Percentiles rank a stretch among this genome's conserved stretches.
phyloP scores from a whole-genome alignment of 2,113 vertebrate species.

The Neolamprologus tretocephalus region DNA sequence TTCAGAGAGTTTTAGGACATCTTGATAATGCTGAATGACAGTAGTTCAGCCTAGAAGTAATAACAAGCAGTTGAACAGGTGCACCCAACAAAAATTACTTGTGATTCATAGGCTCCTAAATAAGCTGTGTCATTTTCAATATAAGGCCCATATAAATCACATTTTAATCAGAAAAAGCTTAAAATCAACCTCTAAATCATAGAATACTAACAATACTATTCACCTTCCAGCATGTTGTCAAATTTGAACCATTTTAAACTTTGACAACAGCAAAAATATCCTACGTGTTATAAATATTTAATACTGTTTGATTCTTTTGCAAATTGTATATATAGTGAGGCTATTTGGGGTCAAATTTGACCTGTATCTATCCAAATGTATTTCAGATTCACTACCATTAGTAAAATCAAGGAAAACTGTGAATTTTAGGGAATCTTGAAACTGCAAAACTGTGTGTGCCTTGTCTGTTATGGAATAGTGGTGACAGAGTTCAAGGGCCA shows the following conservation, averaged over 20 bases:
- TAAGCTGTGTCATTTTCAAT: neutral
- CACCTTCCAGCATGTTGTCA: neutral
- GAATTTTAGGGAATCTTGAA: accelerated
- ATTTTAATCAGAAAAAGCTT: neutral
- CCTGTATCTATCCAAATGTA: neutral
- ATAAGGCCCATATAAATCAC: neutral
- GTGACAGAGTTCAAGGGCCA: neutral
- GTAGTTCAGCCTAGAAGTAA: neutral
- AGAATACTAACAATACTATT: neutral
- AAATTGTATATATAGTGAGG: neutral
- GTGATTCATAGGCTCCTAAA: neutral
- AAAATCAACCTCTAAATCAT: neutral
- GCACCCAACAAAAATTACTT: accelerated
- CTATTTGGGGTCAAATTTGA: neutral
- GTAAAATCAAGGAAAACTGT: neutral
- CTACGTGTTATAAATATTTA: neutral
- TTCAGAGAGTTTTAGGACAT: neutral
- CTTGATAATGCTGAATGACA: neutral
- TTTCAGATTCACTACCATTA: neutral
- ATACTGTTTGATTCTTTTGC: neutral
- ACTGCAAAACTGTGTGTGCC: neutral
- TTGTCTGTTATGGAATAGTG: neutral
- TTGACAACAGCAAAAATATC: neutral
- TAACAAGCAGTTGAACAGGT: neutral
- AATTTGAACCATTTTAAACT: neutral